phyloP scores from a whole-genome alignment of 2,113 vertebrate genomes.

The Herpailurus yagouaroundi region DNA sequence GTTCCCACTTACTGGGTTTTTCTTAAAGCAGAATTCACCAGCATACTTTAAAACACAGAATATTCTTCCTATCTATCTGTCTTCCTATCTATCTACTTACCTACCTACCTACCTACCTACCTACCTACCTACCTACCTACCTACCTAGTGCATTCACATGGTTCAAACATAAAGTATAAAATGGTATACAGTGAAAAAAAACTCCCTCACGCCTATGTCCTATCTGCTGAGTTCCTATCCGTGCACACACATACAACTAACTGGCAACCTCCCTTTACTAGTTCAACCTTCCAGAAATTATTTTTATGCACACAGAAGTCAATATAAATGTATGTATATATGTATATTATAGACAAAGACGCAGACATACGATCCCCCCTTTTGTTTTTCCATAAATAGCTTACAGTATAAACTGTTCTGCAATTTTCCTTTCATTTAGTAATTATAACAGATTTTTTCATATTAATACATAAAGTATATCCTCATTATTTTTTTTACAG shows the following conservation, averaged over 20 bases:
- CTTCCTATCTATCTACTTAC: background rate
- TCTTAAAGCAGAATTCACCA: slow-evolving; percentile 11
- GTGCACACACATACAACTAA: background rate
- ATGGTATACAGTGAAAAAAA: background rate
- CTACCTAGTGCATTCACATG: background rate
- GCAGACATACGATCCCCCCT: background rate
- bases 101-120: background rate
- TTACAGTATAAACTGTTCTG: background rate
- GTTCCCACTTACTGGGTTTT: background rate
- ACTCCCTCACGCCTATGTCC: background rate
- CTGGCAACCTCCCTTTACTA: background rate
- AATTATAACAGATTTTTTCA: background rate
- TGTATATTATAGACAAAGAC: background rate
- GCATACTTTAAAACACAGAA: background rate
- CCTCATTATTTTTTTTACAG: slow-evolving; percentile 57
- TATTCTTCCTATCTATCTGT: background rate
- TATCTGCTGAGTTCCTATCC: background rate
- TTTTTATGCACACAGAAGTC: background rate
- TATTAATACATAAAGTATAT: background rate
- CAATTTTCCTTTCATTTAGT: background rate
- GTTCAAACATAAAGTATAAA: background rate
- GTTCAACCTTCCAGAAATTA: background rate
- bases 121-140: background rate
- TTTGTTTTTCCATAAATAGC: background rate
- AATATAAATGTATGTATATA: background rate